Base-by-base conservation (phyloP, 2,797 vertebrate species). In the Cyprinodon diabolis region DNA sequence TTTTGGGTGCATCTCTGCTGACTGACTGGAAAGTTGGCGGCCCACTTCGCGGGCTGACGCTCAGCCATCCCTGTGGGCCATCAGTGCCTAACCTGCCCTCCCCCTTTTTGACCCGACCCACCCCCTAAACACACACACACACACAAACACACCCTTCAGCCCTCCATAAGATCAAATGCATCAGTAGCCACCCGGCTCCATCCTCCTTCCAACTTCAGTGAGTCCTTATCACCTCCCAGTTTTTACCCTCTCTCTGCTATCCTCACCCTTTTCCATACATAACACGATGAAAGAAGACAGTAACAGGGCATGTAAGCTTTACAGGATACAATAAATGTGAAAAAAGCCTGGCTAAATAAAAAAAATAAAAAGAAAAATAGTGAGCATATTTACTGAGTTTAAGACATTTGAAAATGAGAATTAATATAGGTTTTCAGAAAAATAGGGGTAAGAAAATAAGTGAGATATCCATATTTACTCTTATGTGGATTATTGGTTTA, bases 21-120 rank as follows among this genome's bases (percentile, higher is more conserved):
- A 95, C 94, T 97, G 97, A 95, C 96, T 97, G 96, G 97, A 97
- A 98, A 98, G 95, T 95, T 96, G 95, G 96, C 96, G 94, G 89
- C 82, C 82, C 80, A 94, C 91, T 95, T 94, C 87, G 78, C 57
- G 86, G 93, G 94, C 94, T 91, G 68, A 91, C 88, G 90, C 93
- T 90, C 87, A 94, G 91, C 94, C 94, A 95, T 89, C 91, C 86
- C 89, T 93, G 90, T 95, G 95, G 96, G 94, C 95, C 94, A 93
- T 95, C 95, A 95, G 94, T 88, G 85, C 79, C 88, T 87, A 89
- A 90, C 90, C 90, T 90, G 74, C 88, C 75, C 79, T 78, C 74
- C 89, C 86, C 81, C 78, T 66, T 71, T 68, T 69, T 63, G 78
- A 78, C 72, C 71, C 19, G 6, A 43, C 43, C 40, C 40, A 65